phyloP scores from a whole-genome alignment of 2,113 vertebrate species.

The Atrichornis clamosus region DNA sequence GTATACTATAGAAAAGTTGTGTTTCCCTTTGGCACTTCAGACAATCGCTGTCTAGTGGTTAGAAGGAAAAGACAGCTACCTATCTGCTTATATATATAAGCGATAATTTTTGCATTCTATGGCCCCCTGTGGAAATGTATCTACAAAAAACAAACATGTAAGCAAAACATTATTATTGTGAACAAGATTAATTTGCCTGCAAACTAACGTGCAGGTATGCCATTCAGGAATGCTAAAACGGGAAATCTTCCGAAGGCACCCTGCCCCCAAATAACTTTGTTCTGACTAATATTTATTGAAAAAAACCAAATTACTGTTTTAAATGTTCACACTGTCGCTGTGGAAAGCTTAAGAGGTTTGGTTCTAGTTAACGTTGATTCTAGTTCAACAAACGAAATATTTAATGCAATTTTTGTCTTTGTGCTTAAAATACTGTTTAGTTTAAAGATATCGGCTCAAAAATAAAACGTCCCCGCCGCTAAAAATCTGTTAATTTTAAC shows the following conservation, averaged over 20 bases:
- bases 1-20: not conserved
- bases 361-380: not conserved
- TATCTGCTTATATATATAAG: slow-evolving; percentile 39
- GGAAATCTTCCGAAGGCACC: not conserved
- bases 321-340: not conserved
- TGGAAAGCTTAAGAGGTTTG: not conserved
- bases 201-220: not conserved
- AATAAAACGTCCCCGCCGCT: not conserved
- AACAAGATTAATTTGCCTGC: slow-evolving; percentile 21
- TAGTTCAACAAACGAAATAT: not conserved
- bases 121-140: slow-evolving; percentile 14
- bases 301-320: not conserved
- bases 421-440: not conserved
- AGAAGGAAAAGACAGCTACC: not conserved
- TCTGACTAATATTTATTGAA: not conserved
- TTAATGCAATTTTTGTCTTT: slow-evolving; percentile 7
- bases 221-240: not conserved
- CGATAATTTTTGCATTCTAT: not conserved
- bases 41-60: not conserved
- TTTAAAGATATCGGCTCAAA: slow-evolving; percentile 25
- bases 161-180: slow-evolving; percentile 2
- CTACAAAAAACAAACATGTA: slow-evolving; percentile 43
- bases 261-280: not conserved
- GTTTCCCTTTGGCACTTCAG: slow-evolving; percentile 4
- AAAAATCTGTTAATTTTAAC: not conserved